Base-by-base conservation (phyloP, 2,113 vertebrate genomes). In the Mormyrus iriodes region DNA sequence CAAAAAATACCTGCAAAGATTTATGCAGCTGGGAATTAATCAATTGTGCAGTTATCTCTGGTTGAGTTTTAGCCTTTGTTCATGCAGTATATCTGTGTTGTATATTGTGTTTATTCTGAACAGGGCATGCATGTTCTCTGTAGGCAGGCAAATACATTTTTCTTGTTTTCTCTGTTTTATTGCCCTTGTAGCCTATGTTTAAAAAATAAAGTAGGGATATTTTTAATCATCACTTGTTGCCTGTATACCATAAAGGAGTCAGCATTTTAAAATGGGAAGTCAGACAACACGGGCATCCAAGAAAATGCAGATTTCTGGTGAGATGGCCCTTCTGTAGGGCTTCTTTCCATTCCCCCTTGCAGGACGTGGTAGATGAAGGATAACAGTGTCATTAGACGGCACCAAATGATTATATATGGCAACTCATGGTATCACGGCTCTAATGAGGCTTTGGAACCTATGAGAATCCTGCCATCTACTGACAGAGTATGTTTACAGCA, bases 401-500 rank as follows among this genome's bases (percentile, higher is more conserved):
- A 69, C 61, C 61, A 79, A 42, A 42, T 79, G 73, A 79, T 79
- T 42, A 76, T 15, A 76, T 42, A 76, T 19, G 35, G n/a, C 31
- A 19, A 35, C 15, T 4, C 73, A 76, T 6, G 31, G 35, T 73
- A 35, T 17, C 31, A 3, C 31, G 39, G 35, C 15, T 39, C 15
- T 35, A 39, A 76, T 76, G 35, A 13, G 27, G 35, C 13, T 79
- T 79, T 42, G 73, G 35, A 17, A 19, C 73, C 17, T 79, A 79
- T 79, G 73, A 79, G 73, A 79, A 79, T 79, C 73, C 73, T 42
- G 73, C 73, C 73, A 79, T 79, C 73, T 79, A 42, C 73, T 79
- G 73, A 7, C 17, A 42, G 31, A 79, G 31, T 79, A 79, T 79
- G 73, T 79, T 35, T 79, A 79, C 35, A 42, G 73, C 73, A 42